A percentile compares a stretch with the other conserved stretches of the same genome.
Conservation (phyloP, 2,113 vertebrate species). For the Lagenorhynchus albirostris region DNA sequence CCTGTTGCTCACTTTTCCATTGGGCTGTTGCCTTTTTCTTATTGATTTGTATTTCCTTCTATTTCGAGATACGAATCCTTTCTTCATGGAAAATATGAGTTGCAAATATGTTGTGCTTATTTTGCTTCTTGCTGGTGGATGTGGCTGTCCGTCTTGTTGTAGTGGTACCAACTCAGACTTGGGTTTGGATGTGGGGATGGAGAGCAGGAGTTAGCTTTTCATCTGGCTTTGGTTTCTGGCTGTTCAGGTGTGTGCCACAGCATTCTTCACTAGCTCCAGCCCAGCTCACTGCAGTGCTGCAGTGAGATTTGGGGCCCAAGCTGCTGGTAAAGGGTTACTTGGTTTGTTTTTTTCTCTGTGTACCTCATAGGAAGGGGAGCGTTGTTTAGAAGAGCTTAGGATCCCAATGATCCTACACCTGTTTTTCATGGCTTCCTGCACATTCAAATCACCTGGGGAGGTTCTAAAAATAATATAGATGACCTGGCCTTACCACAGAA, state of each 20-base stretch:
- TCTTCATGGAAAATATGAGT: constrained; percentile 4
- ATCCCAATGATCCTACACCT: background rate
- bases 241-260: background rate
- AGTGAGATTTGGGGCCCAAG: background rate
- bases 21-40: background rate
- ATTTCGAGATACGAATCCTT: background rate
- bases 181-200: background rate
- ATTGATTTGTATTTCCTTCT: background rate
- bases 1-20: background rate
- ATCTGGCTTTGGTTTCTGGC: background rate
- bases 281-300: background rate
- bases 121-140: background rate
- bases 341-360: background rate
- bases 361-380: background rate
- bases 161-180: background rate
- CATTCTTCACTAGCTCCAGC: background rate
- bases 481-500: background rate
- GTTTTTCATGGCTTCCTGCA: background rate
- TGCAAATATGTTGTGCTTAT: background rate
- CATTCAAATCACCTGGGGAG: background rate
- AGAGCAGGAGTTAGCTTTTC: background rate
- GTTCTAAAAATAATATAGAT: background rate
- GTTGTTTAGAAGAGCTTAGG: background rate
- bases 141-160: background rate
- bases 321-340: background rate